These are phyloP conservation scores for Cryptus viduatorius DNA, from an alignment of 2,888 invertebrate genomes.

Conservation along the genomic window DNA sequence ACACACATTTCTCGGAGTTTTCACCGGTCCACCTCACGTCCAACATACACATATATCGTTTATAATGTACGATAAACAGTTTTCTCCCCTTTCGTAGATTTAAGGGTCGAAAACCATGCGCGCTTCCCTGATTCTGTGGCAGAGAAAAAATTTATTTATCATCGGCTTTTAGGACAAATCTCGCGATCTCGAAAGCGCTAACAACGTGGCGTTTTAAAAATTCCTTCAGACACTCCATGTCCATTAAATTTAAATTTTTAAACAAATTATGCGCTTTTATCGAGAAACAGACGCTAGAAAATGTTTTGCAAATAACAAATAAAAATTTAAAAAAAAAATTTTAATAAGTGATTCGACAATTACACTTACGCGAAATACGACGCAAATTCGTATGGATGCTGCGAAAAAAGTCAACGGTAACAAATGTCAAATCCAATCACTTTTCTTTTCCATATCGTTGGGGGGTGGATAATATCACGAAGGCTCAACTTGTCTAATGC, in stretches of 20 bases:
- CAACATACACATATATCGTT: constrained; percentile 57
- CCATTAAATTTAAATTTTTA: too few species aligned
- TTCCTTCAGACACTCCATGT: too few species aligned
- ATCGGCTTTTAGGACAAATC: constrained; percentile 15
- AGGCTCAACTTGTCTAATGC: constrained; percentile 64
- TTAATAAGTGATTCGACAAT: neutral
- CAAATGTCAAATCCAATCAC: constrained; percentile 54
- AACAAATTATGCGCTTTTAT: too few species aligned
- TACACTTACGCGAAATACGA: neutral
- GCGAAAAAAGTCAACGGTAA: neutral
- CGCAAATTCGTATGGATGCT: neutral
- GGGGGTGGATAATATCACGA: constrained; percentile 47
- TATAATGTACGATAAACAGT: constrained; percentile 79
- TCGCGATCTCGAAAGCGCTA: neutral
- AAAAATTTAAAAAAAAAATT: neutral
- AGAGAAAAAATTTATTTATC: constrained; percentile 6
- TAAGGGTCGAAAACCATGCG: neutral
- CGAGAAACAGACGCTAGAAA: too few species aligned
- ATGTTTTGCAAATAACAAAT: neutral
- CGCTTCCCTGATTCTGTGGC: neutral
- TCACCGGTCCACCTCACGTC: constrained; percentile 68
- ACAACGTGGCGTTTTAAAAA: neutral
- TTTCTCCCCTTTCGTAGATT: constrained; percentile 69
- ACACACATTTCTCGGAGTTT: constrained; percentile 73
- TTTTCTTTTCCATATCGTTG: constrained; percentile 40